Percentiles rank a stretch among this genome's conserved stretches.
Conservation (phyloP, 2,888 invertebrate species). For the Erannis defoliaria region DNA sequence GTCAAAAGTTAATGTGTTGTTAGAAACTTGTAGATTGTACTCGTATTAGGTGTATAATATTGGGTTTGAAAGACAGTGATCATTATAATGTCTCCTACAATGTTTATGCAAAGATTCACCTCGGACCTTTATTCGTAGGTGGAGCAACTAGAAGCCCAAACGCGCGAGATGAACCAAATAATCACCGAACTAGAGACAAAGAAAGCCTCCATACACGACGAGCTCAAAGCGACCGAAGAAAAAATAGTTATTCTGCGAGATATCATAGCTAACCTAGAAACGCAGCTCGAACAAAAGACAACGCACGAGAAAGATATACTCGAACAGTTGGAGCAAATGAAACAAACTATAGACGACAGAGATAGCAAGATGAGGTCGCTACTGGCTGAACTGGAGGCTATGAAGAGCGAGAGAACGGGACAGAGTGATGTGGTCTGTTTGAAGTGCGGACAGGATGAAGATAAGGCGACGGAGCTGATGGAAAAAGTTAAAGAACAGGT, state of each 20-base stretch:
- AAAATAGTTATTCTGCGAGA: constrained; percentile 91
- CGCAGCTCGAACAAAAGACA: constrained; percentile 90
- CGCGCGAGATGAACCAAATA: constrained; percentile 89
- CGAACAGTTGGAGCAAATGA: constrained; percentile 86
- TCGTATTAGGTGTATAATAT: too few relatives aligned
- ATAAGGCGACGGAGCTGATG: constrained; percentile 60
- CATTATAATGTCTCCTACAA: background rate
- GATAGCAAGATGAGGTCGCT: constrained; percentile 85
- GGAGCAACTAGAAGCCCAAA: constrained; percentile 92
- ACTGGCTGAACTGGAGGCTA: constrained; percentile 82
- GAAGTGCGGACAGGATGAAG: constrained; percentile 66
- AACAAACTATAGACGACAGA: constrained; percentile 84
- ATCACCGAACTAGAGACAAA: constrained; percentile 88
- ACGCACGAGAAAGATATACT: constrained; percentile 88
- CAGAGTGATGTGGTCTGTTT: constrained; percentile 70
- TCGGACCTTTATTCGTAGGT: constrained; percentile 86
- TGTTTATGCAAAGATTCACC: constrained; percentile 4
- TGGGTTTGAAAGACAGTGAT: too few relatives aligned
- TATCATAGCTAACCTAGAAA: constrained; percentile 92
- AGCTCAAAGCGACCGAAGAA: constrained; percentile 91
- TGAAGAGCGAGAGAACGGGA: constrained; percentile 78
- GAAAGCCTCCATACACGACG: constrained; percentile 89
- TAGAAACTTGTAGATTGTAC: too few relatives aligned
- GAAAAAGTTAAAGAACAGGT: constrained; percentile 77
- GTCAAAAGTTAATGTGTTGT: too few relatives aligned